These are phyloP conservation scores for Phaedon cochleariae DNA, from an alignment of 2,888 invertebrate species.

Conservation along the genomic window DNA sequence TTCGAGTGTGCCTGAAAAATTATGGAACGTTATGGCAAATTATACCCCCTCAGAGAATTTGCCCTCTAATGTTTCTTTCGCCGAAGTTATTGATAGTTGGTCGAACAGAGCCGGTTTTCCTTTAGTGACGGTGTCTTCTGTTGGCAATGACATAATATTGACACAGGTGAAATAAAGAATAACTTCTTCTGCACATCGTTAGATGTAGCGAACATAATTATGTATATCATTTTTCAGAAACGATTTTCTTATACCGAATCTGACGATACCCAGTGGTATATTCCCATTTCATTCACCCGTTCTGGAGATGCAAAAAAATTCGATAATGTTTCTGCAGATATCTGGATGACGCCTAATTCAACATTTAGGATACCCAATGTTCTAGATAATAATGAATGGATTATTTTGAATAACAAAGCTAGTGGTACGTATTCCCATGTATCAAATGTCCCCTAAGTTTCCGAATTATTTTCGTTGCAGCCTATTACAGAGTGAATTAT, in stretches of 20 bases:
- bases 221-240: constrained; percentile 33
- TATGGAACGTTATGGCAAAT: constrained; percentile 64
- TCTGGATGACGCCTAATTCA: constrained; percentile 50
- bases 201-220: background rate
- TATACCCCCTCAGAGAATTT: constrained; percentile 20
- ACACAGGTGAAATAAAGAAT: constrained; percentile 44
- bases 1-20: constrained; percentile 63
- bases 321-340: constrained; percentile 51
- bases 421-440: constrained; percentile 32
- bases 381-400: constrained; percentile 39
- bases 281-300: constrained; percentile 66
- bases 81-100: constrained; percentile 68
- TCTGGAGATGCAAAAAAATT: constrained; percentile 58
- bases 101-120: constrained; percentile 70
- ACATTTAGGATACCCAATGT: constrained; percentile 17
- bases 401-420: constrained; percentile 46
- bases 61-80: constrained; percentile 28
- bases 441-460: background rate
- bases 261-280: constrained; percentile 56
- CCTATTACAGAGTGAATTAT: constrained; percentile 75
- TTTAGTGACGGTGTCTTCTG: constrained; percentile 62
- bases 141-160: constrained; percentile 36
- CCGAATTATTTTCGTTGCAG: constrained; percentile 54
- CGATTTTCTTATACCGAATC: constrained; percentile 38
- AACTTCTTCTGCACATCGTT: background rate